Percentiles rank a stretch among this genome's conserved stretches.
These are phyloP conservation scores for Montipora capitata DNA, from an alignment of 92 coral and sea anemone genomes.

Conservation along the genomic window DNA sequence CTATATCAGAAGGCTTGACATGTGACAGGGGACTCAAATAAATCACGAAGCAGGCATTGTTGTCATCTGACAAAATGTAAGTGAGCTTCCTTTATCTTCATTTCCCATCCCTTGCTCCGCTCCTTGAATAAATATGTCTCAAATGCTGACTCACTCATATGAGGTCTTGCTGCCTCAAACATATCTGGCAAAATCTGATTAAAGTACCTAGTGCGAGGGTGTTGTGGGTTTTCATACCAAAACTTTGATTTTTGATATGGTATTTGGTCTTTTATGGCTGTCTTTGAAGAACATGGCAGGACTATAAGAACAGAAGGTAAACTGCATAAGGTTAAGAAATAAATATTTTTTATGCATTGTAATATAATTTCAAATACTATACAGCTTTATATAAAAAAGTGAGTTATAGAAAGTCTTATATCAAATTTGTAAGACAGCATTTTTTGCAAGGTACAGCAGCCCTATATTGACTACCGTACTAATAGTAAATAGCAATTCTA, in stretches of 20 bases:
- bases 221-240: slow-evolving; percentile 22
- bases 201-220: slow-evolving; percentile 39
- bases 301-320: slow-evolving; percentile 25
- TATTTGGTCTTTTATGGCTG: slow-evolving; percentile 9
- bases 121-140: slow-evolving; percentile 57
- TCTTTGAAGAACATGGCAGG: slow-evolving; percentile 41
- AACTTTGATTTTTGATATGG: slow-evolving; percentile 46
- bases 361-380: neutral
- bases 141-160: slow-evolving; percentile 60
- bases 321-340: neutral
- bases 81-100: slow-evolving; percentile 42
- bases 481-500: neutral
- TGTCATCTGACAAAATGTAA: slow-evolving; percentile 51
- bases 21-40: slow-evolving; percentile 24
- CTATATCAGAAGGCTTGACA: too few relatives aligned
- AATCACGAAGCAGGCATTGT: neutral
- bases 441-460: neutral
- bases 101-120: slow-evolving; percentile 16
- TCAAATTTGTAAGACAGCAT: neutral
- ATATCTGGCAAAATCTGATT: slow-evolving; percentile 57
- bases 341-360: neutral
- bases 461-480: neutral
- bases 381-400: neutral
- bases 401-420: neutral
- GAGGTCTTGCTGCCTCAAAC: slow-evolving; percentile 58